Evolutionary conservation across 2,113 vertebrate species (phyloP), one percentile per base, ranked within the genome.

Genomic region (Oryzias woworae): DNA sequence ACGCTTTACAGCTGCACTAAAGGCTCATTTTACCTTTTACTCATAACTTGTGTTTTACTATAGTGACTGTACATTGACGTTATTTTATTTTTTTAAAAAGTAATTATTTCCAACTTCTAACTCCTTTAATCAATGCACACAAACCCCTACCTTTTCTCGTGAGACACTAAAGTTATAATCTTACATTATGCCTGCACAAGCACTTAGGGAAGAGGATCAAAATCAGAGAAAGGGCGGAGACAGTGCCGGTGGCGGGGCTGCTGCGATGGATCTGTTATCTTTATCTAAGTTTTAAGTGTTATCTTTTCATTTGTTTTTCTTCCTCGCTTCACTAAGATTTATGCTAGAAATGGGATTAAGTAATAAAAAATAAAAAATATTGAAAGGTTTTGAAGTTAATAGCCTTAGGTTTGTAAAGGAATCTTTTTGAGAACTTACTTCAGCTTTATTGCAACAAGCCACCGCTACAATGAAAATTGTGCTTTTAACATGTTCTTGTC

Each of bases 301-400:
- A 80, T 85, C 84, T 90, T 78, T 89, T 90, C 66, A 81, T 89
- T 91, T 90, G 76, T 91, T 91, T 90, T 74, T 75, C 66, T 82
- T 85, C 48, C 69, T 83, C 66, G 67, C 83, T 81, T 87, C 83
- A 82, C 77, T 72, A 71, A 76, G 81, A 63, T 82, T 90, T 83
- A 68, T 62, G 65, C 78, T 46, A 48, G 65, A 49, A 66, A 57
- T 60, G 53, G 10, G 23, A 22, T 10, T 0, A 24, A n/a, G 20
- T 50, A 62, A 52, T 48, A 59, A 55, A 52, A 73, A 69, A 57
- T 6, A 22, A 53, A 75, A 75, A 67, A 47, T 53, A 50, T 66
- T 66, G 53, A 61, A 45, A 45, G 57, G 36, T 59, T 61, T 52
- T 4, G 66, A 60, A 60, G 74, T 85, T 84, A 80, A 87, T 82